These are phyloP conservation scores for Lordiphosa fenestrarum DNA, from an alignment of 2,888 invertebrate species.

Conservation along the genomic window DNA sequence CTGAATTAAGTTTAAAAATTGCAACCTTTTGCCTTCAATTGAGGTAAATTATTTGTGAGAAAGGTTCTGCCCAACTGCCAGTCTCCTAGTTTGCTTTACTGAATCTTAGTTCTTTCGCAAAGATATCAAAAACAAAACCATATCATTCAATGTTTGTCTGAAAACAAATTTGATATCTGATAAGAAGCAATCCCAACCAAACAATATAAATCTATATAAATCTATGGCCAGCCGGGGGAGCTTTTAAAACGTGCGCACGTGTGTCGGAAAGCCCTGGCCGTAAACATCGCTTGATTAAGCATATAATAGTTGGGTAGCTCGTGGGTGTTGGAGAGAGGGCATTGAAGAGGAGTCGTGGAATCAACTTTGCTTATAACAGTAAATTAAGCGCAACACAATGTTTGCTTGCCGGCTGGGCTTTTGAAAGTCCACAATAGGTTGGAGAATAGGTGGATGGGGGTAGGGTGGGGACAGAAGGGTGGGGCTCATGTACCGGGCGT, in stretches of 20 bases:
- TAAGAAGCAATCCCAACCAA: slow-evolving; percentile 47
- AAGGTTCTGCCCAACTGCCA: no score
- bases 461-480: slow-evolving; percentile 1
- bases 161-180: slow-evolving; percentile 62
- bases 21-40: no score
- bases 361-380: slow-evolving; percentile 50
- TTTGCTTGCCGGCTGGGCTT: slow-evolving; percentile 47
- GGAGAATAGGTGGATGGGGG: background rate
- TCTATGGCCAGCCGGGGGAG: slow-evolving; percentile 12
- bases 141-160: slow-evolving; percentile 58
- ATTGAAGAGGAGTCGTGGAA: slow-evolving; percentile 16
- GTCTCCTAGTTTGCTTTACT: slow-evolving; percentile 24
- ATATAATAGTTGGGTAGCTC: slow-evolving; percentile 1
- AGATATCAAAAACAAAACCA: slow-evolving; percentile 16
- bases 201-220: slow-evolving; percentile 13
- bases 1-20: no score
- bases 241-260: slow-evolving; percentile 62
- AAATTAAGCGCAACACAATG: slow-evolving; percentile 68
- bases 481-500: slow-evolving; percentile 37
- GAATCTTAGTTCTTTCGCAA: background rate
- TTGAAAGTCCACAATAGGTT: slow-evolving; percentile 1
- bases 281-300: slow-evolving; percentile 10
- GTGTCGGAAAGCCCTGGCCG: slow-evolving; percentile 12
- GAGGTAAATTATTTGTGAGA: no score
- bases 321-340: slow-evolving; percentile 1